Base-by-base conservation (phyloP, 2,797 vertebrate genomes). In the Sciurus vulgaris region DNA sequence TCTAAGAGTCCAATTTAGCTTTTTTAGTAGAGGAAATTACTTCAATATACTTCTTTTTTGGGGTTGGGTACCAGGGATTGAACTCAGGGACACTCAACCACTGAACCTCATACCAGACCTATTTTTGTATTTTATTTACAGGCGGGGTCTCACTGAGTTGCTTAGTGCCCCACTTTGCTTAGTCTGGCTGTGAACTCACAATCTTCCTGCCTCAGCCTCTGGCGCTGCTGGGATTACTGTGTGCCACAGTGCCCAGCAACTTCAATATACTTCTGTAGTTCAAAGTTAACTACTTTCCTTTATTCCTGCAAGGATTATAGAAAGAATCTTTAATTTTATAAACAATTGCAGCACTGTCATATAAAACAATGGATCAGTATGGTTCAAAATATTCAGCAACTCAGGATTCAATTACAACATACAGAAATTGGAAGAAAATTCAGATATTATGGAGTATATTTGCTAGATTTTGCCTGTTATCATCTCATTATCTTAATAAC, bases 231-330 rank as follows among this genome's bases (percentile, higher is more conserved):
- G 38, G 38, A 38, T 38, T 38, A 38, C 38, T 47, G 44, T 47
- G 44, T 47, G 44, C 44, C 44, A 47, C 44, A 47, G 44, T 47
- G 44, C 44, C 8, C 9, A 9, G 44, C 44, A 47, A 44, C 59
- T 84, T 74, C 38, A 78, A 14, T 35, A 72, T 56, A 84, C 30
- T 88, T 69, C 26, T 78, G 15, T 41, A 72, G 24, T 91, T 93
- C 49, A 63, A 94, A 87, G 87, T 63, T 74, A 78, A 78, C 86
- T 74, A 73, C 69, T 84, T 90, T 94, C 56, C 51, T 87, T 93
- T 54, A 91, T 4, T 87, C 51, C 91, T 63, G 73, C 67, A 93
- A 92, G 28, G 35, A 84, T 70, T 88, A 84, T 63, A 49, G 33
- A 94, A 92, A 73, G 30, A 92, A 91, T 18, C 67, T 44, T 72